phyloP scores from a whole-genome alignment of 2,797 vertebrate species.

The Hylomyscus alleni region DNA sequence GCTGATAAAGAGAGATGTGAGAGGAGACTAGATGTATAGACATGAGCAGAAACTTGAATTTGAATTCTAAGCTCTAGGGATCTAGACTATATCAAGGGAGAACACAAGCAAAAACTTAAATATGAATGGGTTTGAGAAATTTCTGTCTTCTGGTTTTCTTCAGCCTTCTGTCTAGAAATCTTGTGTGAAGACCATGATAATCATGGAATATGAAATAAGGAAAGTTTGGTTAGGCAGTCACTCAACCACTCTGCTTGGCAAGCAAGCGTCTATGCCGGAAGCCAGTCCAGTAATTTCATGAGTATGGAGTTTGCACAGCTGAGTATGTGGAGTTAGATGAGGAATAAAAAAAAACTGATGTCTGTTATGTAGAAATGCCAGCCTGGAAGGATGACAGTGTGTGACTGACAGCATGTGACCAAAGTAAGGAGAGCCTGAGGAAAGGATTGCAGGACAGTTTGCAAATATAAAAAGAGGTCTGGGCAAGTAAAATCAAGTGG shows the following conservation, averaged over 20 bases:
- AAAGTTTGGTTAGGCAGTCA: not conserved
- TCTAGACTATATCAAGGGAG: not conserved
- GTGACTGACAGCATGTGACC: not conserved
- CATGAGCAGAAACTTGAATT: not conserved
- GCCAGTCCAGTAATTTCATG: not conserved
- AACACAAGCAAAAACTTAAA: not conserved
- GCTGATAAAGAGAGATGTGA: not conserved
- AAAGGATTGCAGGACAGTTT: not conserved
- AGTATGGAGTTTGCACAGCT: not conserved
- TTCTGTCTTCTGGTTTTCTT: slow-evolving; percentile 22
- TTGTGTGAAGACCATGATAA: not conserved
- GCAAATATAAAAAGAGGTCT: not conserved
- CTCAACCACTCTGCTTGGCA: not conserved
- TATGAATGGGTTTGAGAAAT: not conserved
- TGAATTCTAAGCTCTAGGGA: slow-evolving; percentile 42
- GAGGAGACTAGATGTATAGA: not conserved
- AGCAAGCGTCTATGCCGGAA: not conserved
- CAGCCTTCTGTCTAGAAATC: not conserved
- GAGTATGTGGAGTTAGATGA: not conserved
- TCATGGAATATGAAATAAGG: not conserved
- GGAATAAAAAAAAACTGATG: not conserved
- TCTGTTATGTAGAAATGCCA: not conserved
- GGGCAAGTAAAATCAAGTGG: slow-evolving; percentile 18
- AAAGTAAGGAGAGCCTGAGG: not conserved
- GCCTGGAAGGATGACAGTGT: not conserved